A percentile compares a stretch with the other conserved stretches of the same genome.
Conservation (phyloP, 2,888 invertebrate genomes). For the Lepidochrysops patricia region DNA sequence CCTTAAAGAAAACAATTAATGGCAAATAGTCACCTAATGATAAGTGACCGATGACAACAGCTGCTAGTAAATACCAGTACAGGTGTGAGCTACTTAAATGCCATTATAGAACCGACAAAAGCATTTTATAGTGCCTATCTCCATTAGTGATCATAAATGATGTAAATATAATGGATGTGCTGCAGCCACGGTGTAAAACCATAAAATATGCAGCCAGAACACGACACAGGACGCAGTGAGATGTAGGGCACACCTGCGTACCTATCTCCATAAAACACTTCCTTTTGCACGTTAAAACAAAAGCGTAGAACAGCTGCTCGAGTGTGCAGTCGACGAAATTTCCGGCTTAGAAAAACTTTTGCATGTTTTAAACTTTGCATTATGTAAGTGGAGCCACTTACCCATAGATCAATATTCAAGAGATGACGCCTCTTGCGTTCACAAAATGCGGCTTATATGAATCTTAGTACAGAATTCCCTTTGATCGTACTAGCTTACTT, state of each 20-base stretch:
- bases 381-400: not conserved
- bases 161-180: not conserved
- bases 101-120: not conserved
- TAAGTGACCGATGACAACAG: not conserved
- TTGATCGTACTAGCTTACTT: slow-evolving; percentile 4
- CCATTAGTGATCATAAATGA: not conserved
- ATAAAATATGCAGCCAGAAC: not conserved
- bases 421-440: too few species aligned
- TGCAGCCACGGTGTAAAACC: not conserved
- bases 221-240: not conserved
- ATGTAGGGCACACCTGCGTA: not conserved
- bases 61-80: not conserved
- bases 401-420: not conserved
- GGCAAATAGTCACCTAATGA: not conserved
- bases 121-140: not conserved
- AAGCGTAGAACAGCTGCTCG: not conserved
- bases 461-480: not conserved
- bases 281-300: not conserved
- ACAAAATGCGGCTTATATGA: not conserved
- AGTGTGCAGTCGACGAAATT: not conserved
- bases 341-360: slow-evolving; percentile 1
- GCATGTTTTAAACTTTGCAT: not conserved
- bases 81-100: not conserved
- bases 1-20: too few species aligned
- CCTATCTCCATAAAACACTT: not conserved